A percentile compares a stretch with the other conserved stretches of the same genome.
Evolutionary conservation across 2,888 invertebrate genomes (phyloP).

Genomic region (Microplitis manilae): DNA sequence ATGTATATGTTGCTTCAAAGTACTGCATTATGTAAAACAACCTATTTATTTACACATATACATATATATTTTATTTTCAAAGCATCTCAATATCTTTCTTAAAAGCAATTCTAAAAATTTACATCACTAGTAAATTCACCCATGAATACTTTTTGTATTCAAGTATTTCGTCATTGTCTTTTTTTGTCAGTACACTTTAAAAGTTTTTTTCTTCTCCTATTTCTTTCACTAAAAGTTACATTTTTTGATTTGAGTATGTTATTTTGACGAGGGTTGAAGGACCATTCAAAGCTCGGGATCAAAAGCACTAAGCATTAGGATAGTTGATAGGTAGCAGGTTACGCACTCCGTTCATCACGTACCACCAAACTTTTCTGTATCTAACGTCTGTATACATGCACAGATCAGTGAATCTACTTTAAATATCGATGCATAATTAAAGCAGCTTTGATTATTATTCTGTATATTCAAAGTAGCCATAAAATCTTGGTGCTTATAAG

Average conservation of each 20-base stretch:
- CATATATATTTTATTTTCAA: not conserved
- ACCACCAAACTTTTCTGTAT: conserved; percentile 40
- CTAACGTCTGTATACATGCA: not conserved
- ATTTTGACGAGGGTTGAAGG: conserved; percentile 39
- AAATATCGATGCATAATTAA: conserved; percentile 64
- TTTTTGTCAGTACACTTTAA: not conserved
- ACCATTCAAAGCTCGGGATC: conserved; percentile 29
- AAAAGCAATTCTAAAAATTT: not conserved
- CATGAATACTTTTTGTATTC: not conserved
- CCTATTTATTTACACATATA: not conserved
- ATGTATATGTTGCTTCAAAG: not conserved
- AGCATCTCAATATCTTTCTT: not conserved
- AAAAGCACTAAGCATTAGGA: conserved; percentile 26
- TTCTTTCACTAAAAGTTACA: conserved; percentile 23
- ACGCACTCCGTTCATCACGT: conserved; percentile 42
- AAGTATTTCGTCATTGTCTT: not conserved
- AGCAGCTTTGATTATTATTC: conserved; percentile 46
- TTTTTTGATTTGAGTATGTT: conserved; percentile 27
- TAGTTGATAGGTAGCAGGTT: conserved; percentile 34
- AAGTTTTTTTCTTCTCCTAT: conserved; percentile 22
- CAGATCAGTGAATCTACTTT: conserved; percentile 47
- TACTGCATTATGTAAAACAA: not conserved
- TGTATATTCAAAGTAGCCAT: conserved; percentile 62
- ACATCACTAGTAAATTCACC: not conserved
- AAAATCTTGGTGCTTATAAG: conserved; percentile 31